These are phyloP conservation scores for Ophioderma brevispina DNA, from an alignment of 35 echinoderm and acorn worm genomes.

Conservation along the genomic window DNA sequence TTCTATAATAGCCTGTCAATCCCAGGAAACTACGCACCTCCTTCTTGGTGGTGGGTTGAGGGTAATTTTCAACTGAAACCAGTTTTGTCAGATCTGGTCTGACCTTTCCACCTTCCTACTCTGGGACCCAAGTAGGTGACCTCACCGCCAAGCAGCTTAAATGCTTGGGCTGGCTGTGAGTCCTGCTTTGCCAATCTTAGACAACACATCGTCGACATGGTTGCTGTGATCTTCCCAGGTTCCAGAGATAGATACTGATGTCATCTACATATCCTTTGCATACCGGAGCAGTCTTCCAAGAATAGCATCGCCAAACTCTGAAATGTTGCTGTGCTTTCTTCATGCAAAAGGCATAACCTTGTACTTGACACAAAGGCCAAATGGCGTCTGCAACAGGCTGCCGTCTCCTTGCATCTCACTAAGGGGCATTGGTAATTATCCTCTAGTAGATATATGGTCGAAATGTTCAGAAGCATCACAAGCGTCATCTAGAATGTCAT, in stretches of 20 bases:
- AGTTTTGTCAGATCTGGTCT: too few relatives aligned
- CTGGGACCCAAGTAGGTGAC: too few relatives aligned
- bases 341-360: conserved; percentile 27
- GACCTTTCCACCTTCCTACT: too few relatives aligned
- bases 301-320: conserved; percentile 29
- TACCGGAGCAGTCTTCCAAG: background rate
- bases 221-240: conserved; percentile 44
- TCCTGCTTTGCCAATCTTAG: conserved; percentile 14
- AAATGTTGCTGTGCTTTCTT: conserved; percentile 36
- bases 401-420: conserved; percentile 21
- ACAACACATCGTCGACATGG: conserved; percentile 13
- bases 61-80: too few relatives aligned
- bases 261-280: conserved; percentile 75
- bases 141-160: too few relatives aligned
- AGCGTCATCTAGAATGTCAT: too few relatives aligned
- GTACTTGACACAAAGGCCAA: conserved; percentile 21
- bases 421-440: conserved; percentile 38
- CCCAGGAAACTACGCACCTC: too few relatives aligned
- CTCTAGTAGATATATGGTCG: conserved; percentile 33
- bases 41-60: too few relatives aligned
- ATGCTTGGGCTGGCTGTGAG: conserved; percentile 59
- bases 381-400: conserved; percentile 12
- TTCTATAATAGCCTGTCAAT: too few relatives aligned
- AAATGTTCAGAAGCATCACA: conserved; percentile 1
- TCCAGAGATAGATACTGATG: conserved; percentile 10